Conservation (phyloP, 2,888 invertebrate species). For the Chloroclystis v-ata region DNA sequence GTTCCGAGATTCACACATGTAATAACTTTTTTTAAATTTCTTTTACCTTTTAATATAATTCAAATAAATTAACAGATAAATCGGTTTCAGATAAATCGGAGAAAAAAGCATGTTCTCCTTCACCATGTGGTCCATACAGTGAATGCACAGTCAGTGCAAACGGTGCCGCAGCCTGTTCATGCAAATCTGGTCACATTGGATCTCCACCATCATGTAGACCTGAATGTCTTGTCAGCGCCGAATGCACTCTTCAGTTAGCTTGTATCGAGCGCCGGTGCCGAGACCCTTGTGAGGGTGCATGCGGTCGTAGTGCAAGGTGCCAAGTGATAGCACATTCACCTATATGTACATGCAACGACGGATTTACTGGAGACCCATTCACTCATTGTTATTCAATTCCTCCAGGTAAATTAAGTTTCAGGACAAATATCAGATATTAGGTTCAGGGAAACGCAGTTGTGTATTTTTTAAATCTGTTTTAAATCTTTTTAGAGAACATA, state of each 20-base stretch:
- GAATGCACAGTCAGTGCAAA: conserved; percentile 74
- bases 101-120: conserved; percentile 81
- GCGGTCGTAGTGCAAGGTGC: conserved; percentile 84
- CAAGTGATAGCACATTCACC: conserved; percentile 86
- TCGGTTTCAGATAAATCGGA: conserved; percentile 30
- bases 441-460: no score
- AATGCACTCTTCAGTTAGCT: conserved; percentile 82
- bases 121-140: conserved; percentile 88
- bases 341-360: conserved; percentile 83
- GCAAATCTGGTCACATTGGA: conserved; percentile 84
- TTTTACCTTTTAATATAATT: no score
- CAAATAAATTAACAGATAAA: no score
- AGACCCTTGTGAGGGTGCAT: conserved; percentile 86
- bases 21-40: conserved; percentile 37
- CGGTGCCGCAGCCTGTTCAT: conserved; percentile 83
- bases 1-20: conserved; percentile 50
- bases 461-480: background rate
- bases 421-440: background rate
- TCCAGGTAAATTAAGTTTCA: conserved; percentile 64
- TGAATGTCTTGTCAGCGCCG: conserved; percentile 85
- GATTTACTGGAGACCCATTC: conserved; percentile 85
- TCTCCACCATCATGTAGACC: conserved; percentile 86
- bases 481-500: conserved; percentile 39
- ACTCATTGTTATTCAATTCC: conserved; percentile 78
- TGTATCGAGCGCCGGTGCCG: conserved; percentile 84